Evolutionary conservation across 2,113 vertebrate species (phyloP), one percentile per base, ranked within the genome.

Genomic region (Thryonomys swinderianus): DNA sequence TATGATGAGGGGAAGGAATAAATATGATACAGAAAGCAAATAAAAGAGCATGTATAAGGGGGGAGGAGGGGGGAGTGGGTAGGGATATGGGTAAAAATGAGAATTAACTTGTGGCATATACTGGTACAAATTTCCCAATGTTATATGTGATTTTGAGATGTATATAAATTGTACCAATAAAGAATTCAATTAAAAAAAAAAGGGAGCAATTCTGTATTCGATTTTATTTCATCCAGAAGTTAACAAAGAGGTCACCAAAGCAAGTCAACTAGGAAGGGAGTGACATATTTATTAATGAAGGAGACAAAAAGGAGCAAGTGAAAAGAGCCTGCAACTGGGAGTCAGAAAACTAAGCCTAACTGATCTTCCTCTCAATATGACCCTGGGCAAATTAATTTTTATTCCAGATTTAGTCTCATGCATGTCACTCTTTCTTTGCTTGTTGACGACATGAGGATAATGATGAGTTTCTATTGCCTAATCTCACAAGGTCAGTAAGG

Each of bases 161-260:
- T n/a, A n/a, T n/a, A n/a, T n/a, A n/a, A n/a, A n/a, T n/a, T n/a
- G n/a, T n/a, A n/a, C n/a, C n/a, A n/a, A n/a, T n/a, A n/a, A n/a
- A n/a, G n/a, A n/a, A n/a, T n/a, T n/a, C n/a, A n/a, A n/a, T n/a
- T n/a, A n/a, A n/a, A n/a, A n/a, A n/a, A n/a, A n/a, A n/a, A n/a
- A n/a, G n/a, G n/a, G n/a, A n/a, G n/a, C n/a, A n/a, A n/a, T n/a
- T 51, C 69, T 92, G 85, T 88, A 71, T 71, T 92, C 73, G 78
- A 81, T 51, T 82, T 78, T 82, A 89, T 53, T 90, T 85, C 66
- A 89, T 53, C 61, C 84, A 89, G n/a, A 88, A 91, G 51, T 91
- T 93, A 85, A 88, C 82, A 93, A 61, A 67, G 91, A 27, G 55
- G 37, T 45, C 78, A 84, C 57, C 20, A 79, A 85, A 89, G 57